Evolutionary conservation across 1,140 invertebrate species (phyloP), one percentile per base, ranked within the genome.

Genomic region (Panulirus ornatus): DNA sequence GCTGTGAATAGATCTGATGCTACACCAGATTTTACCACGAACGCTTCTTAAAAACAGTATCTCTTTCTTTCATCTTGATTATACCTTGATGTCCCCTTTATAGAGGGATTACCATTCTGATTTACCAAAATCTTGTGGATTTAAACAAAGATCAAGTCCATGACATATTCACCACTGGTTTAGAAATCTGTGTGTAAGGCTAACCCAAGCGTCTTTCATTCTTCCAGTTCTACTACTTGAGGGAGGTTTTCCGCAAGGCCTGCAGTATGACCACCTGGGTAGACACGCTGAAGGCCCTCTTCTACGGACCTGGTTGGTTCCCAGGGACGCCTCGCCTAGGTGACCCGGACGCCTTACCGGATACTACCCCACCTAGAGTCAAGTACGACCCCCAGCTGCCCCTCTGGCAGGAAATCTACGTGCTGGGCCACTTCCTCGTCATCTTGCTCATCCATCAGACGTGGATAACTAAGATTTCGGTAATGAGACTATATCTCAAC

Each of bases 371-470:
- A 19, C 78, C 81, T 6, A 81, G 89, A 30, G 11, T 54, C 22
- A 97, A 96, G 93, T 97, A 96, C 93, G 95, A 97, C 93, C 95
- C 96, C 0, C 92, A 94, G 83, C 93, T 97, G n/a, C 95, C 96
- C 0, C 70, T 93, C 0, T 96, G 96, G 96, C 95, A 95, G 92
- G 96, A 96, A 90, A 47, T 95, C 0, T 97, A 97, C 92, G 93
- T 97, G 14, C 93, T 95, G 9, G 54, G 96, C 0, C 97, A 97
- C 93, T 97, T 97, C 93, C 92, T 94, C 42, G 93, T 96, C 0
- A 94, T 96, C 0, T 92, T 97, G 19, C 19, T 89, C 1, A 11
- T 89, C 16, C 87, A 89, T 16, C 79, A 89, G 30, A 34, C 30
- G 40, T 84, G 38, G 40, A 89, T 88, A 38, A 34, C 73, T 22